Evolutionary conservation across 2,888 invertebrate species (phyloP), one percentile per base, ranked within the genome.

Genomic region (Tachina grossa): DNA sequence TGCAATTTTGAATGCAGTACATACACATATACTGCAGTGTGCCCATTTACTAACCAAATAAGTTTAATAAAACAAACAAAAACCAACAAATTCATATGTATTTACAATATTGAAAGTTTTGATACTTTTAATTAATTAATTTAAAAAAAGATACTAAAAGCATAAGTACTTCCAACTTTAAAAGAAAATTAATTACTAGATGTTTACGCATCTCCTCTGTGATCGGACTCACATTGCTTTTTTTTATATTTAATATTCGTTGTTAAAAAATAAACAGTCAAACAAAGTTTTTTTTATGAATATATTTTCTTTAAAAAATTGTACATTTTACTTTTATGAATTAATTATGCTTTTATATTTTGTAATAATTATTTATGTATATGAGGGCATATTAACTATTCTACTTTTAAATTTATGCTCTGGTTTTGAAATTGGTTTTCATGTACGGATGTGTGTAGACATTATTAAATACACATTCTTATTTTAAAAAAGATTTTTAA

Each of bases 191-290:
- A n/a, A n/a, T n/a, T n/a, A n/a, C n/a, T n/a, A n/a, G n/a, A n/a
- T n/a, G n/a, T n/a, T n/a, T n/a, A n/a, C n/a, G n/a, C n/a, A n/a
- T n/a, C n/a, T n/a, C n/a, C n/a, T n/a, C n/a, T n/a, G n/a, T n/a
- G n/a, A n/a, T n/a, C n/a, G n/a, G n/a, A n/a, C n/a, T n/a, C n/a
- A n/a, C n/a, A n/a, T n/a, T n/a, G n/a, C n/a, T n/a, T n/a, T n/a
- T 16, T 16, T 47, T 75, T 69, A 71, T 72, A 75, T 72, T 72
- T 51, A 65, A 43, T 84, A 80, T 84, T 84, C 84, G 84, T 76
- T 84, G 84, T 84, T 81, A 77, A 84, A 84, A 80, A 81, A 81
- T 75, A 84, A 81, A 74, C 53, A 79, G 76, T 71, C 45, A 57
- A 74, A 72, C 66, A 83, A 77, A 77, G n/a, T 77, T 0, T 69